Percentiles rank a stretch among this genome's conserved stretches.
Evolutionary conservation across 2,797 vertebrate genomes (phyloP).

Genomic region (Orientallactaga sibirica): DNA sequence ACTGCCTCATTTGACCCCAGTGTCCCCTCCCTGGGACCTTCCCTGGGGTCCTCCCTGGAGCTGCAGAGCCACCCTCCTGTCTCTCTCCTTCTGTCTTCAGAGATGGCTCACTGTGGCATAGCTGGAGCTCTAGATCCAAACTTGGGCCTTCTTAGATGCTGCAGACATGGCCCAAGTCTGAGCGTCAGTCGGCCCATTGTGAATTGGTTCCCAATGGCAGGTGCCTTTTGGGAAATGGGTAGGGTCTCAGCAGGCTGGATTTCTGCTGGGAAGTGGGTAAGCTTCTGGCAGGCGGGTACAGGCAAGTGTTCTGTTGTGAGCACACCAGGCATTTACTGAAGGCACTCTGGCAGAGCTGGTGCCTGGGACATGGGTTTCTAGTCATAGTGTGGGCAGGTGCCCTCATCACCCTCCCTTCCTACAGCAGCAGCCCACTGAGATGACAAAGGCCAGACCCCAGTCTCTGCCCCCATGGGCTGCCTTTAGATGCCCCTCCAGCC

Average conservation of each 20-base stretch:
- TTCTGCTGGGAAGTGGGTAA: background rate
- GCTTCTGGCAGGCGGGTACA: background rate
- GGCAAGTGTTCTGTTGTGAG: too few species aligned
- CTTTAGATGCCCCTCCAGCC: background rate
- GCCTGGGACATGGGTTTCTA: background rate
- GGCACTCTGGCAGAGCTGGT: accelerated
- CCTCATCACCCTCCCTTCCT: background rate
- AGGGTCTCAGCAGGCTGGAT: background rate
- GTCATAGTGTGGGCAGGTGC: background rate
- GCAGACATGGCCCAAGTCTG: background rate
- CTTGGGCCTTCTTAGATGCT: background rate
- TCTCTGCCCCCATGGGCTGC: background rate
- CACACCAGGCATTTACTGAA: background rate
- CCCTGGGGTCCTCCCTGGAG: background rate
- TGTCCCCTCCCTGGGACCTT: too few species aligned
- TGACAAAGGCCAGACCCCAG: too few species aligned
- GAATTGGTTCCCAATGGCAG: background rate
- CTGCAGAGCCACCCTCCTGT: background rate
- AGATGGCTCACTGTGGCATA: background rate
- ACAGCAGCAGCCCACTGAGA: accelerated
- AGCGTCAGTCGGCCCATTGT: background rate
- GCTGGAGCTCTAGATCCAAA: too few species aligned
- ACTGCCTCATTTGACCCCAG: too few species aligned
- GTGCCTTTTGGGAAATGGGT: background rate
- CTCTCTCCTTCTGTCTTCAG: too few species aligned